Evolutionary conservation across 2,113 vertebrate genomes (phyloP).

Genomic region (Myotis yumanensis): DNA sequence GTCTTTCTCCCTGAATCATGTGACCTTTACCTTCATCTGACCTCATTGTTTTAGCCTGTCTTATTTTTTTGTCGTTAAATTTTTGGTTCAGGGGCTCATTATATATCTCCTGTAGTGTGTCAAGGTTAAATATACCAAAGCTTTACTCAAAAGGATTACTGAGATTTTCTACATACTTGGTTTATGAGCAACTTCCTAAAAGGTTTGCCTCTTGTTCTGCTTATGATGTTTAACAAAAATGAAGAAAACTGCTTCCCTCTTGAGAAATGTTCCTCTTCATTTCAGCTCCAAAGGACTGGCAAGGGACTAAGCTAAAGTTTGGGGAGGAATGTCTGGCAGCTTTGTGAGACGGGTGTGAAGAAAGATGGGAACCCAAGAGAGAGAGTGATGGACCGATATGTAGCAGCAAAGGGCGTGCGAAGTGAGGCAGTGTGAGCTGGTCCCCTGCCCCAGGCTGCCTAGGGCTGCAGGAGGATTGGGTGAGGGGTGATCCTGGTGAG

Average conservation of each 20-base stretch:
- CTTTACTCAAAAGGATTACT: not conserved
- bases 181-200: not conserved
- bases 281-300: not conserved
- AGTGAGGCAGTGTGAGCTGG: rapidly evolving
- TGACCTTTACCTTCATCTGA: not conserved
- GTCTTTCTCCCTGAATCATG: not conserved
- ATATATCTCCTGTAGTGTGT: not conserved
- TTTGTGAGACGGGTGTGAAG: not conserved
- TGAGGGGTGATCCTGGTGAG: not conserved
- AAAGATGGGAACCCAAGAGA: rapidly evolving
- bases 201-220: not conserved
- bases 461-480: not conserved
- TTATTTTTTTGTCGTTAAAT: not conserved
- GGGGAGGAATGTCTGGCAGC: not conserved
- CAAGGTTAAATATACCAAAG: not conserved
- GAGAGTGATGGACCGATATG: rapidly evolving
- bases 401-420: too few relatives aligned
- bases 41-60: not conserved
- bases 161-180: not conserved
- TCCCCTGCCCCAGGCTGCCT: not conserved
- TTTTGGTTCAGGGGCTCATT: not conserved
- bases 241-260: not conserved
- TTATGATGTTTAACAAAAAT: not conserved
- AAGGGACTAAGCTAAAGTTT: not conserved
- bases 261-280: not conserved